Base-by-base conservation (phyloP, 2,888 invertebrate genomes). In the Apomyelois bistriatella region DNA sequence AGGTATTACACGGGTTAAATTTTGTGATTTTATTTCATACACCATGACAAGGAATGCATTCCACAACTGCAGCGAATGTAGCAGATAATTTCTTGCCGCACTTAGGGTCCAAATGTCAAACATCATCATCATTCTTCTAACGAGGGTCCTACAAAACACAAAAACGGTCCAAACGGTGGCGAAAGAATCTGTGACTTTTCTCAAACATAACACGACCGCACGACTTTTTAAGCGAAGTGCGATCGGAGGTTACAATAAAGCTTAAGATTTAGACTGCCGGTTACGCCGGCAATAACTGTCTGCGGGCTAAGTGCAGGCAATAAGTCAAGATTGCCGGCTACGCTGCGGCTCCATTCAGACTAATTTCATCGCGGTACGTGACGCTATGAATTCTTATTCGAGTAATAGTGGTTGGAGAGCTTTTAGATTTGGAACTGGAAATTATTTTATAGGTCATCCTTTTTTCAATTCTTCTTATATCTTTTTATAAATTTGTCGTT, bases 281-380 rank as follows among this genome's bases (percentile, higher is more conserved):
- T 32, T 48, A 37, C 38, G 30, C 38, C 13, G 40, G 57, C 42
- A 53, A 53, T 52, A 55, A 58, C 55, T 52, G 46, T 42, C 53
- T 50, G 57, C 52, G 52, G 36, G 50, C 54, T 68, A 70, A 76
- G 72, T 72, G 69, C 66, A 59, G 56, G 62, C 72, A 58, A 77
- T 82, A 83, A 75, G 43, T 82, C 71, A 74, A 70, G 78, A 79
- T 74, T 63, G 65, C 60, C 22, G 22, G 55, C 66, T 64, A 64
- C 62, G 59, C 55, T 52, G 53, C 57, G 55, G 56, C 60, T 63
- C 64, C 64, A 66, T 62, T 65, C 61, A 64, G 59, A 68, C 67
- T 66, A 64, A 68, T 66, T 71, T 72, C 66, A 64, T 59, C 53
- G 59, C 53, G 57, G 51, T 61, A 78, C 79, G 76, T 76, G 82